Evolutionary conservation across 2,797 vertebrate species (phyloP).

Genomic region (Sphenopsis melanotis): DNA sequence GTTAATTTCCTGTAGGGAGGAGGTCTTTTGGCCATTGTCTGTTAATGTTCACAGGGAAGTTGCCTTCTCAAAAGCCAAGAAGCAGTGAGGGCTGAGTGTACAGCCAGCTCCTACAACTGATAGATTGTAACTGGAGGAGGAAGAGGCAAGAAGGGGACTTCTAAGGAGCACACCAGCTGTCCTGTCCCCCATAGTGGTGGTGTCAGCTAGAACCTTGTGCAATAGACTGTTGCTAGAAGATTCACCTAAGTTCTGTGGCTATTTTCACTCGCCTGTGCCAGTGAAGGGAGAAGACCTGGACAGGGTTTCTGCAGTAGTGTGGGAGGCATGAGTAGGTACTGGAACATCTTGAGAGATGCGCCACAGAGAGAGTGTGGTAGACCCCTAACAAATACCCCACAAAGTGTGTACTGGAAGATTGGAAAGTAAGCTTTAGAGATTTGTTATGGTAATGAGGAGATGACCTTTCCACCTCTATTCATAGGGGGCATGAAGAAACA

Average conservation of each 20-base stretch:
- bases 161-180: neutral
- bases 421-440: neutral
- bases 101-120: neutral
- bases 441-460: neutral
- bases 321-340: neutral
- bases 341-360: neutral
- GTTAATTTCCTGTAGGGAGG: neutral
- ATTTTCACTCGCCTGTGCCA: neutral
- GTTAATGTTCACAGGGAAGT: neutral
- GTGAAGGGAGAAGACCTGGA: neutral
- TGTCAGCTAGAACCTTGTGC: neutral
- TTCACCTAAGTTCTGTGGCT: neutral
- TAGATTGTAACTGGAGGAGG: neutral
- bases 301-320: neutral
- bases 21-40: neutral
- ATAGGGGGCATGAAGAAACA: neutral
- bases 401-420: neutral
- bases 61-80: neutral
- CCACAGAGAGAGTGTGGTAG: neutral
- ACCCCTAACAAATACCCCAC: accelerated
- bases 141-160: neutral
- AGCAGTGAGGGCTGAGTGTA: neutral
- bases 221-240: neutral
- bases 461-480: neutral
- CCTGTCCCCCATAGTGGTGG: neutral